Evolutionary conservation across 2,888 invertebrate genomes (phyloP).

Genomic region (Stegophylla sp.): DNA sequence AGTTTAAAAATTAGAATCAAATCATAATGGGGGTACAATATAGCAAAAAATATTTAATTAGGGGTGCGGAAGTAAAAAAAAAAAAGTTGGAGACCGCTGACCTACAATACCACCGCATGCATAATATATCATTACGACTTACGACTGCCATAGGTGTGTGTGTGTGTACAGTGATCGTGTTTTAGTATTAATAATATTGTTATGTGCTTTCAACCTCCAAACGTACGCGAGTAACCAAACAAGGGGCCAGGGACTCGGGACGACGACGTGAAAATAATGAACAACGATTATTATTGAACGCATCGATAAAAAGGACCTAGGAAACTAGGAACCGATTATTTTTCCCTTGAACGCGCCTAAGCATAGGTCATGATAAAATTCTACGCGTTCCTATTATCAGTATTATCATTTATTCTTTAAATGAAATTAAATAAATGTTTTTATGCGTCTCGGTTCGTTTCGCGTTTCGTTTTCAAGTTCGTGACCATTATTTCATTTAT

Average conservation of each 20-base stretch:
- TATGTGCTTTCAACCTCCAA: conserved; percentile 22
- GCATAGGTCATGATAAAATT: conserved; percentile 25
- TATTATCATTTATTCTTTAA: background rate
- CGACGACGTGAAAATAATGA: background rate
- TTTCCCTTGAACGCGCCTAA: conserved; percentile 38
- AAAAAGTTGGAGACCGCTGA: no score
- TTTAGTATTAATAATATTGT: no score
- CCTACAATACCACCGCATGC: no score
- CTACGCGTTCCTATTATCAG: background rate
- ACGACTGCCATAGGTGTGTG: no score
- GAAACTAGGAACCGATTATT: conserved; percentile 15
- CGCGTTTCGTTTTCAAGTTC: background rate
- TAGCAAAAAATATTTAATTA: no score
- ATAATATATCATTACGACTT: no score
- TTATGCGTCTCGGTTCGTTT: background rate
- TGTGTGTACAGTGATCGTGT: background rate
- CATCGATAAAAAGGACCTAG: background rate
- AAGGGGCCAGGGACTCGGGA: conserved; percentile 26
- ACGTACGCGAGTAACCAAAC: background rate
- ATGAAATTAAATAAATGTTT: background rate
- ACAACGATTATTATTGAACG: conserved; percentile 8
- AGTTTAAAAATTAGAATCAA: no score
- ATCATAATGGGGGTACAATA: no score
- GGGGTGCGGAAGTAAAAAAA: no score
- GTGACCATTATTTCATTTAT: conserved; percentile 6